Percentiles rank a stretch among this genome's conserved stretches.
These are phyloP conservation scores for Anagyrus pseudococci DNA, from an alignment of 2,888 invertebrate genomes.

Conservation along the genomic window DNA sequence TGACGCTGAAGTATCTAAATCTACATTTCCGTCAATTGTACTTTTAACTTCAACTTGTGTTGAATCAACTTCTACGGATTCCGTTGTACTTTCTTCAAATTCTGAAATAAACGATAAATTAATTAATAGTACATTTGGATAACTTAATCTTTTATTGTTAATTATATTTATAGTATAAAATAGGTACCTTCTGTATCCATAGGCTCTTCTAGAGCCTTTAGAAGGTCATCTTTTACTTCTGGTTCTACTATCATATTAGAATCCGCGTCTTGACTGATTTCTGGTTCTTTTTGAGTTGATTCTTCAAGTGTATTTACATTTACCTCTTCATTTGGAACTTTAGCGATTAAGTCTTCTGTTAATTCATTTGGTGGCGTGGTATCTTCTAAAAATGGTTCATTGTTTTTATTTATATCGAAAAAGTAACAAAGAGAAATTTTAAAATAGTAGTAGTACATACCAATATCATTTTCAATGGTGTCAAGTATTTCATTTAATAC, in stretches of 20 bases:
- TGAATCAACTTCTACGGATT: constrained; percentile 64
- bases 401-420: not conserved
- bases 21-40: constrained; percentile 81
- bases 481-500: constrained; percentile 55
- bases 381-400: not conserved
- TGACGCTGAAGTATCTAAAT: constrained; percentile 66
- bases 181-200: constrained; percentile 51
- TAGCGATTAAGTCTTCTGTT: not conserved
- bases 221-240: constrained; percentile 16
- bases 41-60: constrained; percentile 68
- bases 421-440: not conserved
- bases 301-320: constrained; percentile 72
- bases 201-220: constrained; percentile 48
- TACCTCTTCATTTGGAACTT: constrained; percentile 62
- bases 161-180: not conserved
- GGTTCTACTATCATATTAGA: not conserved
- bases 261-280: constrained; percentile 49
- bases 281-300: constrained; percentile 62
- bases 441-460: constrained; percentile 5
- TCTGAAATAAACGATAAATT: constrained; percentile 6
- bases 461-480: constrained; percentile 8
- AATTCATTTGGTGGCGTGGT: not conserved
- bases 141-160: not conserved
- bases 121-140: not conserved
- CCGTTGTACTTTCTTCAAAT: constrained; percentile 63